Base-by-base conservation (phyloP, 2,797 vertebrate species). In the Myotis pilosus region DNA sequence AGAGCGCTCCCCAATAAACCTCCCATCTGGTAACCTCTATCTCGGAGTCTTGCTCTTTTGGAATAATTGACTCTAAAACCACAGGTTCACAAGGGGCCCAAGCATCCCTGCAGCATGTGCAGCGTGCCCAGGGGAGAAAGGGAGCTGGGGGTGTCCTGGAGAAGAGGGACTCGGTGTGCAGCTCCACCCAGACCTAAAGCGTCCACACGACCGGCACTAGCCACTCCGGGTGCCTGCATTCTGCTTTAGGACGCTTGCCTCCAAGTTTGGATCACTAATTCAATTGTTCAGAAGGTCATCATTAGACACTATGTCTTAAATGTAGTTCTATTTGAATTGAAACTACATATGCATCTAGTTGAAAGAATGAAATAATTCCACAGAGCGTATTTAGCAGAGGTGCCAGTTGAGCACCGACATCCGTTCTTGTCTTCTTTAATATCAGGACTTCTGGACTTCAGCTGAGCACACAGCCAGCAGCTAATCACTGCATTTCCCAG, bases 311-410 rank as follows among this genome's bases (percentile, higher is more conserved):
- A n/a, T 19, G 20, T 72, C 23, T 89, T 84, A 64, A 60, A 60
- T 75, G 79, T 74, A 55, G 3, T 28, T 89, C 79, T 30, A 11
- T 33, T 87, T 84, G n/a, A 74, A 36, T 66, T 51, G 38, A 75
- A 69, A 23, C 66, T 82, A 22, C 3, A 30, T 4, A 12, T 62
- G 20, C 3, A n/a, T n/a, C 33, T 41, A 38, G 38, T 38, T 74
- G 79, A 92, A 92, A 71, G 57, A 86, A 51, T 60, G 49, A 83
- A 71, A 80, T 41, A 62, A 84, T 85, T 93, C 51, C 85, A 49
- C 22, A 33, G 38, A 85, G 8, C 3, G 8, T 49, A 44, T 44
- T 69, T 57, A 79, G 90, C 78, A 75, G 49, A 86, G 44, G 23
- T 36, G 25, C n/a, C 68, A 3, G 17, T 51, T 79, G 66, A 38